These are phyloP conservation scores for Pseudonaja textilis DNA, from an alignment of 2,113 vertebrate species.

Conservation along the genomic window DNA sequence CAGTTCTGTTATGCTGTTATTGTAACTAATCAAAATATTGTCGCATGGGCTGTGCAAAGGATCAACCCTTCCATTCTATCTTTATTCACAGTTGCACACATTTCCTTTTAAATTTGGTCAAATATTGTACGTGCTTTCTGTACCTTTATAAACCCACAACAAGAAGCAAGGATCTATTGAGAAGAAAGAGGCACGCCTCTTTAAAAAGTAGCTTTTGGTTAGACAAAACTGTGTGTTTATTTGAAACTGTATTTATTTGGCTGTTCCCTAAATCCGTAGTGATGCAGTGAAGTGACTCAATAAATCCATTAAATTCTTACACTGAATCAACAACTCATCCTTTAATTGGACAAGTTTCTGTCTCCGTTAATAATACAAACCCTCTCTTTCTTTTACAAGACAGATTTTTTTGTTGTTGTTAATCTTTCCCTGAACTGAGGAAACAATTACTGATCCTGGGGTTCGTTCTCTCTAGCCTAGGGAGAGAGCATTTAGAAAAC, in stretches of 20 bases:
- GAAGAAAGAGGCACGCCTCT: neutral
- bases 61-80: neutral
- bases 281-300: neutral
- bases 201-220: neutral
- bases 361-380: neutral
- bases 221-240: neutral
- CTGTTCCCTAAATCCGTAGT: too few species aligned
- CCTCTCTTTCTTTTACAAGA: neutral
- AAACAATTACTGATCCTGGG: slow-evolving; percentile 11
- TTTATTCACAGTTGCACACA: neutral
- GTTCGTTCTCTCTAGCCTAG: slow-evolving; percentile 10
- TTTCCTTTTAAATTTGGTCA: neutral
- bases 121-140: neutral
- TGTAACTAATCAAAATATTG: too few species aligned
- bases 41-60: neutral
- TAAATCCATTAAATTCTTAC: neutral
- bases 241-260: neutral
- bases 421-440: slow-evolving; percentile 15
- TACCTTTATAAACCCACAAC: neutral
- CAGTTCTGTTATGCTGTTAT: neutral
- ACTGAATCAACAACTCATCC: neutral
- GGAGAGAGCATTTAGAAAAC: neutral
- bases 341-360: neutral
- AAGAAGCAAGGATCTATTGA: neutral
- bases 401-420: neutral